Percentiles rank a stretch among this genome's conserved stretches.
These are phyloP conservation scores for Carassius auratus DNA, from an alignment of 2,113 vertebrate species.

Conservation along the genomic window DNA sequence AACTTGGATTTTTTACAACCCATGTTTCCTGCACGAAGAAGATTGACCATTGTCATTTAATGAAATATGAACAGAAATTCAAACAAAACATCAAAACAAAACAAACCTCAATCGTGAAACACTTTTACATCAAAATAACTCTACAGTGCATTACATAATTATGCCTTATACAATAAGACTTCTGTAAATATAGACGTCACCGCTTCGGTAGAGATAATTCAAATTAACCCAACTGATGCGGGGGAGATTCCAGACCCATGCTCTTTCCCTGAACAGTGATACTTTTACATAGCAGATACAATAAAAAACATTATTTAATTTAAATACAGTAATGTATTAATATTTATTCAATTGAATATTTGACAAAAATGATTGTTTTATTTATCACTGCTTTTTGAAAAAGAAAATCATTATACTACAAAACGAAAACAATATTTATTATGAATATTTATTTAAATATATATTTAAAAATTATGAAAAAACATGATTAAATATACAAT, in stretches of 20 bases:
- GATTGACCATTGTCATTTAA: not conserved
- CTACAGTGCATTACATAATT: not conserved
- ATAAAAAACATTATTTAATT: too few relatives aligned
- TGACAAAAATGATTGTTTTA: not conserved
- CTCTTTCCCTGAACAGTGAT: not conserved
- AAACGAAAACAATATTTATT: too few relatives aligned
- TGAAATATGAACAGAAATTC: not conserved
- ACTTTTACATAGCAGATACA: too few relatives aligned
- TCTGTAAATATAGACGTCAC: not conserved
- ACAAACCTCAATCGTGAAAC: not conserved
- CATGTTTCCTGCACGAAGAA: constrained; percentile 83
- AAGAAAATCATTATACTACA: too few relatives aligned
- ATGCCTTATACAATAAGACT: not conserved
- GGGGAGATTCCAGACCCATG: not conserved
- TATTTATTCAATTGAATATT: not conserved
- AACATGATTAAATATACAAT: too few relatives aligned
- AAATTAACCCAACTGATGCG: not conserved
- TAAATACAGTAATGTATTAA: too few relatives aligned
- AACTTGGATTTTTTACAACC: constrained; percentile 95
- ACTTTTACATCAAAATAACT: not conserved
- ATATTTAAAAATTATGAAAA: too few relatives aligned
- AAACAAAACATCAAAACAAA: not conserved
- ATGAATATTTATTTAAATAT: too few relatives aligned
- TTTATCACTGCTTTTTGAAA: not conserved
- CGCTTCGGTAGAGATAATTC: not conserved